Evolutionary conservation across 2,113 vertebrate species (phyloP).

Genomic region (Syngnathus typhle): DNA sequence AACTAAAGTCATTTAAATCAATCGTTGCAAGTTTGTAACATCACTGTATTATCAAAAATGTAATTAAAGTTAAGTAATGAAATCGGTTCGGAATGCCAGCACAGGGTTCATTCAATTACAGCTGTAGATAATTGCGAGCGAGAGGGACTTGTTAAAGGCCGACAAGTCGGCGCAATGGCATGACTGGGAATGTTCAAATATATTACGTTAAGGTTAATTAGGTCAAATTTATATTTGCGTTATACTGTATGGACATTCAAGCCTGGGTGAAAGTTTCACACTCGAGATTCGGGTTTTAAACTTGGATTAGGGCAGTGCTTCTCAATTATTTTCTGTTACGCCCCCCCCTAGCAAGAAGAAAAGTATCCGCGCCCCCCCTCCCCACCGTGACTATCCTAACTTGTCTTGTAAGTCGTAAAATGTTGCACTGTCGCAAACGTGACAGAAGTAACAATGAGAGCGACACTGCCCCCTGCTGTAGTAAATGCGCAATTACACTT

Average conservation of each 20-base stretch:
- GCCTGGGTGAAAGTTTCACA: too few relatives aligned
- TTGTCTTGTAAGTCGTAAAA: too few relatives aligned
- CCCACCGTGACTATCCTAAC: too few relatives aligned
- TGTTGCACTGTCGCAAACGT: too few relatives aligned
- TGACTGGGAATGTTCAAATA: neutral
- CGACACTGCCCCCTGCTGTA: too few relatives aligned
- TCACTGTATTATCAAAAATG: neutral
- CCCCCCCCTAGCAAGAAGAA: too few relatives aligned
- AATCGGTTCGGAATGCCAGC: neutral
- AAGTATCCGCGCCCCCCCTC: too few relatives aligned
- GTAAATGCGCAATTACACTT: too few relatives aligned
- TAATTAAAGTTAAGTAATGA: neutral
- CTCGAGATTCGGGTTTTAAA: too few relatives aligned
- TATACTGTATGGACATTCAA: neutral
- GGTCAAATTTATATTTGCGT: neutral
- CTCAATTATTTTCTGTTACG: too few relatives aligned
- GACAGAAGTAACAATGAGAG: too few relatives aligned
- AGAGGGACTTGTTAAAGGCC: neutral
- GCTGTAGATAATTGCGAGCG: neutral
- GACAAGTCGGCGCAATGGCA: neutral
- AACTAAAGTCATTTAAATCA: neutral
- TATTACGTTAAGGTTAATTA: neutral
- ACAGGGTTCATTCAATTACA: conserved; percentile 5
- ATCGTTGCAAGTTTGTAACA: neutral
- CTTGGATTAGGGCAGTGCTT: too few relatives aligned